phyloP scores from a whole-genome alignment of 2,888 invertebrate genomes.

The Venustoraphidia nigricollis region DNA sequence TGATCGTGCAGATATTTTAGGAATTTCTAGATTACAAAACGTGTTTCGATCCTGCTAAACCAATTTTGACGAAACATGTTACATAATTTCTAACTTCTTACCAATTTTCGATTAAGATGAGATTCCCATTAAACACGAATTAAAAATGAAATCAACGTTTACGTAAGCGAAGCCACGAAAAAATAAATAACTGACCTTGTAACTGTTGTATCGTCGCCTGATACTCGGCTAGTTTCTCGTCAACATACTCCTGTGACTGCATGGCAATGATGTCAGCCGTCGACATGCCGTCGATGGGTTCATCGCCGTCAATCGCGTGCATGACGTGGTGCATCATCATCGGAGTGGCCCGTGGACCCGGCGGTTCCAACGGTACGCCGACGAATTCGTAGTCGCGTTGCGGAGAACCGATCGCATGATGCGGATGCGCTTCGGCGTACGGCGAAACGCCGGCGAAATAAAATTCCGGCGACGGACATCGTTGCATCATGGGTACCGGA shows the following conservation, averaged over 20 bases:
- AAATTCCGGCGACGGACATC: slow-evolving; percentile 20
- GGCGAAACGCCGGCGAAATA: slow-evolving; percentile 21
- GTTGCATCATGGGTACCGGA: slow-evolving; percentile 41
- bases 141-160: neutral
- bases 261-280: slow-evolving; percentile 86
- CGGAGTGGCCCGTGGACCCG: slow-evolving; percentile 41
- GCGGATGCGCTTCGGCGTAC: slow-evolving; percentile 23
- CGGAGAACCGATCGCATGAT: slow-evolving; percentile 28
- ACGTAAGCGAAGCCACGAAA: neutral
- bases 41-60: no score
- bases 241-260: slow-evolving; percentile 88
- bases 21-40: no score
- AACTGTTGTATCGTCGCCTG: slow-evolving; percentile 81
- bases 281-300: slow-evolving; percentile 48
- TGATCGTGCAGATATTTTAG: no score
- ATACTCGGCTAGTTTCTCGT: slow-evolving; percentile 86
- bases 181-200: slow-evolving; percentile 49
- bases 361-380: slow-evolving; percentile 63
- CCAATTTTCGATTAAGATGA: no score
- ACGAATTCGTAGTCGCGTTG: slow-evolving; percentile 51
- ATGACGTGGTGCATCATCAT: slow-evolving; percentile 24
- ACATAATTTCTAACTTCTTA: no score
- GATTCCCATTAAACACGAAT: no score
- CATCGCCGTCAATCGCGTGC: slow-evolving; percentile 16
- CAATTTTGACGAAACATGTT: no score